Evolutionary conservation across 2,113 vertebrate genomes (phyloP), one percentile per base, ranked within the genome.

Genomic region (Lagopus muta): DNA sequence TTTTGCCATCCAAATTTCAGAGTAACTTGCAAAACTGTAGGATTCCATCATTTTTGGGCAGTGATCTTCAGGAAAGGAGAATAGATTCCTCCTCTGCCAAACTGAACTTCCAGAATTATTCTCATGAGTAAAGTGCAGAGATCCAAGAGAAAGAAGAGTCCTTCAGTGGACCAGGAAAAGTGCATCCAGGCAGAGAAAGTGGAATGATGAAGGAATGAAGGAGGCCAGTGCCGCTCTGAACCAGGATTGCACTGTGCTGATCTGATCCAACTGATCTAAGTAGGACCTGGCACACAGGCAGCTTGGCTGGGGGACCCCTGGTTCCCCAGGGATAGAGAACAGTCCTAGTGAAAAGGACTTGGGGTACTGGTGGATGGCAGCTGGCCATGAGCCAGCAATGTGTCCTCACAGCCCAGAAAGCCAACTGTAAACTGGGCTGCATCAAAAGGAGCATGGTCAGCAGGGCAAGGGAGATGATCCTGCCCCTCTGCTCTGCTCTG

Each of bases 1-100:
- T 79, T 94, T 79, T 76, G 30, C 40, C 79, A n/a, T 3, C 43
- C 65, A 52, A 57, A 40, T 57, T 84, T 82, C 89, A 91, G 74
- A 54, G 22, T 61, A 61, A 61, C 22, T 52, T 30, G 52, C 57
- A 87, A 92, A 84, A 75, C 8, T 57, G 16, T 14, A 57, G 30
- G 38, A 19, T 36, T 76, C 17, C 30, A 11, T 76, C 2, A 27
- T 82, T 85, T 89, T 36, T 57, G 36, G 3, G 8, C 62, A 5
- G 9, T 67, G 38, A 48, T 52, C 54, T 45, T 65, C 71, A 65
- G 71, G n/a, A 52, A 8, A 52, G 32, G 22, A 76, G 10, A 73
- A 19, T 4, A 2, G 30, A 5, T 3, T 87, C 18, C 43, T 74
- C 40, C 62, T 73, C 45, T 38, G 24, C 10, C 2, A 2, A 17